These are phyloP conservation scores for Phrynocephalus forsythii DNA, from an alignment of 2,797 vertebrate genomes.

Conservation along the genomic window DNA sequence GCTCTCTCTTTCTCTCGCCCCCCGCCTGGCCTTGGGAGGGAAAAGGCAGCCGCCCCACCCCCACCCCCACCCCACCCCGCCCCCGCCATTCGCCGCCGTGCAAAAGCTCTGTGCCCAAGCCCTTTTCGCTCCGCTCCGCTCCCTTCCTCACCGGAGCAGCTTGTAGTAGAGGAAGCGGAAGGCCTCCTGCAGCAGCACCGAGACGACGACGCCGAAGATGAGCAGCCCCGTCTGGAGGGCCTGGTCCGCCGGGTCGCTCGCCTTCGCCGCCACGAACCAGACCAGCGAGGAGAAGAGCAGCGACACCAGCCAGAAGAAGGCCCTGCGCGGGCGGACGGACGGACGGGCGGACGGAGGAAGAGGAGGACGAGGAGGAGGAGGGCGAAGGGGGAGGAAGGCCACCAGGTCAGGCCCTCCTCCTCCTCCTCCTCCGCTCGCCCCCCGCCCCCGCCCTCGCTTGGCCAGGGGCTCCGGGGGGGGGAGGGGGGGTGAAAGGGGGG, in stretches of 20 bases:
- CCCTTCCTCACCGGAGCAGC: slow-evolving; percentile 74
- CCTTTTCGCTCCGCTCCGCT: no score
- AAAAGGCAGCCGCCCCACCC: no score
- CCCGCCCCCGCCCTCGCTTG: not conserved
- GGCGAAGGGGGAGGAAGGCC: accelerated
- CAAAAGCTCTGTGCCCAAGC: no score
- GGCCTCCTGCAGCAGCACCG: slow-evolving; percentile 81
- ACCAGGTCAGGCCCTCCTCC: not conserved
- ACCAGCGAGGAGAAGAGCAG: slow-evolving; percentile 81
- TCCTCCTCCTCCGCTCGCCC: not conserved
- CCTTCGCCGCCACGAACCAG: slow-evolving; percentile 81
- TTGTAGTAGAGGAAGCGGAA: slow-evolving; percentile 84
- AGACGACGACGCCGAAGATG: slow-evolving; percentile 81
- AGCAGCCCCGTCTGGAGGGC: slow-evolving; percentile 76
- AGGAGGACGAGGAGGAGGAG: slow-evolving; percentile 61
- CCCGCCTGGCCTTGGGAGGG: no score
- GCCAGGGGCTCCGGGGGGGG: not conserved
- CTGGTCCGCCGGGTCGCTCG: slow-evolving; percentile 68
- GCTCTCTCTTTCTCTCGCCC: no score
- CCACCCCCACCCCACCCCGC: no score
- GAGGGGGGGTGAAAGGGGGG: no score
- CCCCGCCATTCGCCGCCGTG: no score
- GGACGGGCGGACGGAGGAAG: no score
- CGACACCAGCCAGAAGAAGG: slow-evolving; percentile 84
- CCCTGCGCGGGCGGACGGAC: slow-evolving; percentile 56